Conservation (phyloP, 2,797 vertebrate species). For the Neoniphon sammara region DNA sequence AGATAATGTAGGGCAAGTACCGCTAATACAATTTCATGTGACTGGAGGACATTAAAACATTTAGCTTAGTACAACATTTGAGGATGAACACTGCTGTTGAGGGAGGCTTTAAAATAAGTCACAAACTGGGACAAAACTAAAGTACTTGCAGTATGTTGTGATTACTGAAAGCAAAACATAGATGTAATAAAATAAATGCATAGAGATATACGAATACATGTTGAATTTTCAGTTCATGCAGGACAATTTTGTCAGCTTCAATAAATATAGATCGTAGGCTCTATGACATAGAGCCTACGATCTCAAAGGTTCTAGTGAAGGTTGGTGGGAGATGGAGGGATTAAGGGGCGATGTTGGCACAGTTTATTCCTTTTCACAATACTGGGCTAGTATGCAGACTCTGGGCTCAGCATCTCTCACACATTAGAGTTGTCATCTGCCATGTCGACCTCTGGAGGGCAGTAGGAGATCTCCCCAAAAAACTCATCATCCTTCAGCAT, state of each 20-base stretch:
- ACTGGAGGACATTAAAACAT: slow-evolving; percentile 8
- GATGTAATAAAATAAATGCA: slow-evolving; percentile 36
- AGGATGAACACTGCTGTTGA: slow-evolving; percentile 8
- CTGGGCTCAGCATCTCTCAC: slow-evolving; percentile 63
- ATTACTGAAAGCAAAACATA: slow-evolving; percentile 25
- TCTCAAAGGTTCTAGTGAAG: slow-evolving; percentile 33
- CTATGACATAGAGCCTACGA: slow-evolving; percentile 11
- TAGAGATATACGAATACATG: slow-evolving; percentile 24
- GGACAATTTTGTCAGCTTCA: slow-evolving; percentile 47
- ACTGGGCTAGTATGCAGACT: neutral
- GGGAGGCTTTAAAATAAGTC: slow-evolving; percentile 6
- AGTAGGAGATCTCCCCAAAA: slow-evolving; percentile 83
- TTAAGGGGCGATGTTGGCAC: slow-evolving; percentile 27
- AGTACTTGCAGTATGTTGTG: neutral
- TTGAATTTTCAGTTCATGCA: slow-evolving; percentile 61
- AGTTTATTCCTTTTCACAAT: slow-evolving; percentile 30
- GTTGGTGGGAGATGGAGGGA: slow-evolving; percentile 4
- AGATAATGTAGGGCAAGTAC: slow-evolving; percentile 28
- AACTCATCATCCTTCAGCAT: slow-evolving; percentile 95
- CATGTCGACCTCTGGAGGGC: slow-evolving; percentile 80
- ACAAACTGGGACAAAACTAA: neutral
- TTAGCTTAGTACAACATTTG: neutral
- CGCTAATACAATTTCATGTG: slow-evolving; percentile 30
- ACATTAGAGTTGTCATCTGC: slow-evolving; percentile 84
- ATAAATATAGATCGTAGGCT: slow-evolving; percentile 72